These are phyloP conservation scores for Onthophagus sagittarius DNA, from an alignment of 2,888 invertebrate genomes.

Conservation along the genomic window DNA sequence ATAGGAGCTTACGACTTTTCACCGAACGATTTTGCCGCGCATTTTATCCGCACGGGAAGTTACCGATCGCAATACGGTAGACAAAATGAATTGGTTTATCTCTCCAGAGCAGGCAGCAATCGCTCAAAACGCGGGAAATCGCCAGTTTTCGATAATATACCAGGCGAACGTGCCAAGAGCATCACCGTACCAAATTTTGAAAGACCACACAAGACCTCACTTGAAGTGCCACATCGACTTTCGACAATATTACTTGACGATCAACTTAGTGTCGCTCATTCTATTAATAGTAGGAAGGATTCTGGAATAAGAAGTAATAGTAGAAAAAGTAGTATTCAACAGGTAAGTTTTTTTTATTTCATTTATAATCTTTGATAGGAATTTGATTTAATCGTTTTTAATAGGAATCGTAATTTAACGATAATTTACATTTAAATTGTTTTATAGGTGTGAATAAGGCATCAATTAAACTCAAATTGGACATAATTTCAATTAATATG, in stretches of 20 bases:
- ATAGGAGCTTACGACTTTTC: conserved; percentile 51
- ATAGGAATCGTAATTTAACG: too few species aligned
- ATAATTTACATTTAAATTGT: too few species aligned
- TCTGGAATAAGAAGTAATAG: conserved; percentile 85
- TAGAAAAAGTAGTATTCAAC: conserved; percentile 78
- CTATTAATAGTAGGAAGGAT: conserved; percentile 80
- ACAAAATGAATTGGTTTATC: conserved; percentile 46
- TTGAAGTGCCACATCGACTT: conserved; percentile 43
- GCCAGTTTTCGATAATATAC: conserved; percentile 43
- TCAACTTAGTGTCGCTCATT: conserved; percentile 67
- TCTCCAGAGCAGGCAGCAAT: conserved; percentile 48
- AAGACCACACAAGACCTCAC: conserved; percentile 47
- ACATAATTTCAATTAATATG: too few species aligned
- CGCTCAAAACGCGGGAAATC: conserved; percentile 52
- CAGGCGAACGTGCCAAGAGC: conserved; percentile 35
- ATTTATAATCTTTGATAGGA: not conserved
- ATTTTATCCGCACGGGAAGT: conserved; percentile 67
- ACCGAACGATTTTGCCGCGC: conserved; percentile 47
- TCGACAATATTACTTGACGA: conserved; percentile 53
- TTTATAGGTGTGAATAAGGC: too few species aligned
- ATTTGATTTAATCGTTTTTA: too few species aligned
- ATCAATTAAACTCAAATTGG: too few species aligned
- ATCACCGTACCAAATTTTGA: conserved; percentile 45
- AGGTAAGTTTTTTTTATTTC: conserved; percentile 45
- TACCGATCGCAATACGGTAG: conserved; percentile 67